Base-by-base conservation (phyloP, 2,888 invertebrate genomes). In the Graphium colonna region DNA sequence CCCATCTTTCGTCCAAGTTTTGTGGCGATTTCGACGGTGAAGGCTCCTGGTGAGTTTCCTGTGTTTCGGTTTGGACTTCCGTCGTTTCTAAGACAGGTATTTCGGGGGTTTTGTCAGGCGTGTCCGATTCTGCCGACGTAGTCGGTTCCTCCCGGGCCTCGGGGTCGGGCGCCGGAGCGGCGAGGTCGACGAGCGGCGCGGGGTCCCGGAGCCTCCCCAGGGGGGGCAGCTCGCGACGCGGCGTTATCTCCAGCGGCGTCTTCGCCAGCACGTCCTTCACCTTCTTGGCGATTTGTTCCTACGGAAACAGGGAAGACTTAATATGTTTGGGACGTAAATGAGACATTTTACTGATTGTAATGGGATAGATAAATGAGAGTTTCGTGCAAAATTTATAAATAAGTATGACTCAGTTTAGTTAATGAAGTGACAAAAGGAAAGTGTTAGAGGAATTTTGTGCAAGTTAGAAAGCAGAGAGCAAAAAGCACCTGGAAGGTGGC, bases 201-300 rank as follows among this genome's bases (percentile, higher is more conserved):
- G 72, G 61, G n/a, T 73, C 64, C 26, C 75, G 75, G 12, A 80
- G 65, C 43, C 78, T 74, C 0, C 80, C 79, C 10, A 86, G 71
- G 8, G 79, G 67, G 0, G 86, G 85, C 33, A 82, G 64, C 49
- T 79, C 81, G 0, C 80, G 67, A 0, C 85, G 71, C 1, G 87
- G 86, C 59, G 76, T 76, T 31, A 89, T 83, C 58, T 92, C 91
- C 1, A 96, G 82, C 0, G 97, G 97, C 0, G 95, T 95, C 60
- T 93, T 92, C 18, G 92, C 91, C 39, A 96, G 80, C 0, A 95
- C 94, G 44, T 91, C 91, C 57, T 93, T 87, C 9, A 97, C 94
- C 81, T 95, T 94, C 49, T 92, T 91, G 21, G 91, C 90, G 44
- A 97, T 94, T 76, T 94, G 94, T 51, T 93, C 92, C 92, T 95